Conservation (phyloP, 2,113 vertebrate genomes). For the Paracanthobrama guichenoti region DNA sequence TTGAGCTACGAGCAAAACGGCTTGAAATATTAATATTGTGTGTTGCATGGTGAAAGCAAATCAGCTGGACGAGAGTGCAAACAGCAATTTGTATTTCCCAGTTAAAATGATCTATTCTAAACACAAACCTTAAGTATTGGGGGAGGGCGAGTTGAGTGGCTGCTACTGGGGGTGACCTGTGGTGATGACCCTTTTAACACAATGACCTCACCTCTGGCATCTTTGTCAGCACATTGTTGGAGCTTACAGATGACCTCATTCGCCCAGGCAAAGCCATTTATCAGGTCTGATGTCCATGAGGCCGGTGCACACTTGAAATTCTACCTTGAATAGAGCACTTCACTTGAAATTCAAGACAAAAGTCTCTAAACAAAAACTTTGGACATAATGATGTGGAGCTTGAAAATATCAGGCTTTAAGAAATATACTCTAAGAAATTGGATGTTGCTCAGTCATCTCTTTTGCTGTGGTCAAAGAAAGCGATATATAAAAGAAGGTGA, state of each 20-base stretch:
- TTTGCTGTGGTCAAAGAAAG: slow-evolving; percentile 43
- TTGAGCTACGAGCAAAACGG: neutral
- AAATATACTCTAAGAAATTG: neutral
- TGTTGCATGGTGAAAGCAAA: slow-evolving; percentile 20
- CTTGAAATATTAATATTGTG: slow-evolving; percentile 10
- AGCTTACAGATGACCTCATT: slow-evolving; percentile 66
- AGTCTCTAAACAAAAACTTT: neutral
- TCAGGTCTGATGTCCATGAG: slow-evolving; percentile 23
- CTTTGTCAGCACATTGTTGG: slow-evolving; percentile 65
- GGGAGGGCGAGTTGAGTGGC: slow-evolving; percentile 27
- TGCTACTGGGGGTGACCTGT: slow-evolving; percentile 57
- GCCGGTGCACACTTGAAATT: slow-evolving; percentile 31
- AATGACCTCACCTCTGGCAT: slow-evolving; percentile 65
- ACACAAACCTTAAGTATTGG: slow-evolving; percentile 1
- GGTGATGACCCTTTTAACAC: slow-evolving; percentile 41
- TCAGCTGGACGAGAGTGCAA: neutral
- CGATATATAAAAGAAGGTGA: slow-evolving; percentile 61
- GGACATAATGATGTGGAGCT: neutral
- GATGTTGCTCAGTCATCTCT: neutral
- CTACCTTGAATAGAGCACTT: slow-evolving; percentile 32
- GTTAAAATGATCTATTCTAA: neutral
- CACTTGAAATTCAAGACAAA: neutral
- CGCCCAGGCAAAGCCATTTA: slow-evolving; percentile 39
- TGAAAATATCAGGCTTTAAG: neutral
- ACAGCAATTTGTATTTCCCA: neutral